These are phyloP conservation scores for Phoxinus dragarum DNA, from an alignment of 2,797 vertebrate species.

Conservation along the genomic window DNA sequence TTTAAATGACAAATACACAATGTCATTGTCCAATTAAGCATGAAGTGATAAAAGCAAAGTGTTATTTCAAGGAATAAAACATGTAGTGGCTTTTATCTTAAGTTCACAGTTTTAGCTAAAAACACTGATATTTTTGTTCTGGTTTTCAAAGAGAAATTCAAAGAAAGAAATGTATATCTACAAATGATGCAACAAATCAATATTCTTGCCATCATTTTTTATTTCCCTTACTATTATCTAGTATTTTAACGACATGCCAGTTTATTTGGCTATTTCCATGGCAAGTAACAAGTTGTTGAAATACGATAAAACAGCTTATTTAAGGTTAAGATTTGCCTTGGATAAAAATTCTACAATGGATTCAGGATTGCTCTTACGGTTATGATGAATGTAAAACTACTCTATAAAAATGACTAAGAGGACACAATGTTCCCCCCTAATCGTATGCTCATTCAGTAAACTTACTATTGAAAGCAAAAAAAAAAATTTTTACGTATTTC, in stretches of 20 bases:
- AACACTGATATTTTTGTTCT: not conserved
- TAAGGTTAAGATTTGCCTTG: not conserved
- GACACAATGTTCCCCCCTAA: no score
- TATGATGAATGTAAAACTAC: no score
- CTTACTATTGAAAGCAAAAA: no score
- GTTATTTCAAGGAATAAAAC: not conserved
- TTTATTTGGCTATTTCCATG: not conserved
- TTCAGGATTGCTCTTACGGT: no score
- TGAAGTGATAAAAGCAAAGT: conserved; percentile 1
- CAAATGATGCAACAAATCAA: not conserved
- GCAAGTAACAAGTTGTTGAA: not conserved
- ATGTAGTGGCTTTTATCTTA: not conserved
- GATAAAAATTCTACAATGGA: no score
- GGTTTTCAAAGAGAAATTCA: not conserved
- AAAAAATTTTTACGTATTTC: no score
- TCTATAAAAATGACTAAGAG: no score
- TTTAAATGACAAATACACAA: not conserved
- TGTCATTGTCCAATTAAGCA: not conserved
- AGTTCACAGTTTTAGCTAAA: not conserved
- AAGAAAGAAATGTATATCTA: not conserved
- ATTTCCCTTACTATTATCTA: not conserved
- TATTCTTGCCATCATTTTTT: not conserved
- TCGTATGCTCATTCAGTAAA: no score
- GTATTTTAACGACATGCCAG: not conserved
- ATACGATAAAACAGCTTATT: not conserved